These are phyloP conservation scores for Lacanobia oleracea DNA, from an alignment of 2,888 invertebrate species.

Conservation along the genomic window DNA sequence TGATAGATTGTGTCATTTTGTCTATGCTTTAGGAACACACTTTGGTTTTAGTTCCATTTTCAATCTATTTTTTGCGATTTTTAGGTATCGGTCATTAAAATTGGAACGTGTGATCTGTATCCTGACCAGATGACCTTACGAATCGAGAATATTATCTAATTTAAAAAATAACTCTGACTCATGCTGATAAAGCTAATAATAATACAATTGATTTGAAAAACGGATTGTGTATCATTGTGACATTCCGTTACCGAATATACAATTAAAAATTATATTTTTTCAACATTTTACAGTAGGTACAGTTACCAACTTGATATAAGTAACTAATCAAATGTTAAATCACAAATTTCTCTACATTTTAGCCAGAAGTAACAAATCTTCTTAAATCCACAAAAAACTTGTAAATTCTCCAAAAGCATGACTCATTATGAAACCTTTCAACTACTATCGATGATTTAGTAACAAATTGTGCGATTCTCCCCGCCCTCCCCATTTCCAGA, in stretches of 20 bases:
- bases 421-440: constrained; percentile 51
- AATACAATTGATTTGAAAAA: constrained; percentile 46
- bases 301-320: too few species aligned
- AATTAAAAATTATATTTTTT: too few species aligned
- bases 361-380: not conserved
- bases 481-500: constrained; percentile 80
- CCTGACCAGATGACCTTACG: constrained; percentile 51
- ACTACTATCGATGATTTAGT: constrained; percentile 75
- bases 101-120: constrained; percentile 23
- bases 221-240: not conserved
- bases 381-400: not conserved
- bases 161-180: constrained; percentile 46
- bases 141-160: constrained; percentile 53
- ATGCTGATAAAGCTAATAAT: constrained; percentile 49
- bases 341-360: not conserved
- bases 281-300: too few species aligned
- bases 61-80: too few species aligned
- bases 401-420: constrained; percentile 16
- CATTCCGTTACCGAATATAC: not conserved
- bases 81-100: constrained; percentile 16
- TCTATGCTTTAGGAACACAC: too few species aligned
- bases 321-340: not conserved
- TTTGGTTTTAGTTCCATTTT: not conserved
- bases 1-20: not conserved
- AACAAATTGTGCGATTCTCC: constrained; percentile 73